These are phyloP conservation scores for Cacatua alba DNA, from an alignment of 2,113 vertebrate species.

Conservation along the genomic window DNA sequence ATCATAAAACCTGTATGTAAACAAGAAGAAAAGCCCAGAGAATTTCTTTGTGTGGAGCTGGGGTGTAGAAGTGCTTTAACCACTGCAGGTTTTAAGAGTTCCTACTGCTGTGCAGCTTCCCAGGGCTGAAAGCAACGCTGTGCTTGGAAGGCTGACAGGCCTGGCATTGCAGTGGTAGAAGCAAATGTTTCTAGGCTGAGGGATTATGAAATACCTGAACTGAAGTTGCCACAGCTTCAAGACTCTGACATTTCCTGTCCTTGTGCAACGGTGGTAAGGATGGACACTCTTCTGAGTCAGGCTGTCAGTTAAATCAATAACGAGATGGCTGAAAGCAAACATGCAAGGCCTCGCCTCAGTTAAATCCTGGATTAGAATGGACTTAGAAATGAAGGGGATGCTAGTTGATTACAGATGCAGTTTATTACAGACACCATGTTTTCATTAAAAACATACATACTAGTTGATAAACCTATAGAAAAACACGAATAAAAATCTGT, in stretches of 20 bases:
- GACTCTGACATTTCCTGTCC: background rate
- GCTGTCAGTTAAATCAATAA: background rate
- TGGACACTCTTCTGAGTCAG: background rate
- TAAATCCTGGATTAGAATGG: conserved; percentile 27
- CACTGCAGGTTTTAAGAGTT: background rate
- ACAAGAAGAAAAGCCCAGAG: background rate
- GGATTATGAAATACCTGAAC: conserved; percentile 37
- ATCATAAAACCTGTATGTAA: background rate
- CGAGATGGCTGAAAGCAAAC: conserved; percentile 7
- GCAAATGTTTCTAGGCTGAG: background rate
- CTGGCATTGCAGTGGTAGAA: background rate
- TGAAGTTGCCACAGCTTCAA: conserved; percentile 4
- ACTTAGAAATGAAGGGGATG: background rate
- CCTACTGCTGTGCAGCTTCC: background rate
- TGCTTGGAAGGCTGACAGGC: background rate
- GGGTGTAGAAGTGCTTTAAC: background rate
- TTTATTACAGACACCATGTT: background rate
- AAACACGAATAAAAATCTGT: background rate
- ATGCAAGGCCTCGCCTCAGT: background rate
- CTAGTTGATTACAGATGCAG: background rate
- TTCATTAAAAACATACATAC: background rate
- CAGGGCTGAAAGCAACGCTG: background rate
- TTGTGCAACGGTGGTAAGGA: background rate
- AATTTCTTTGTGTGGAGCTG: background rate
- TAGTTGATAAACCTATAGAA: background rate